A percentile compares a stretch with the other conserved stretches of the same genome.
Conservation (phyloP, 2,888 invertebrate species). For the Aricia artaxerxes region DNA sequence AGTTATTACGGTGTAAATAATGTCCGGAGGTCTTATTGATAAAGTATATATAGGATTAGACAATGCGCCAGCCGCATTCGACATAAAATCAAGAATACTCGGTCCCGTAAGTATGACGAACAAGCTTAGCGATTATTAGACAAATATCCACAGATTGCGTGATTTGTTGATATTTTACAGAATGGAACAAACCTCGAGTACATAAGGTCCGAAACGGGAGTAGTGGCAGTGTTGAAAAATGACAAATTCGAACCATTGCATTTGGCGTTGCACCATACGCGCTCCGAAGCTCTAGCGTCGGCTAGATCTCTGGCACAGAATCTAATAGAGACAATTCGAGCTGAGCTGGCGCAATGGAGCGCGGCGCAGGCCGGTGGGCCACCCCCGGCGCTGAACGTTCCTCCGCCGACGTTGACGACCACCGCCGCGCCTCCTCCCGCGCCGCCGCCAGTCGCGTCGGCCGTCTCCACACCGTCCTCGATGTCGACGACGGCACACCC, state of each 20-base stretch:
- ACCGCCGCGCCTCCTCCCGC: constrained; percentile 61
- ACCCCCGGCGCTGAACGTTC: constrained; percentile 67
- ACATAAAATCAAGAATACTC: constrained; percentile 86
- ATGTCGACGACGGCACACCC: constrained; percentile 59
- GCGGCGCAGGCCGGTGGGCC: constrained; percentile 70
- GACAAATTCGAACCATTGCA: constrained; percentile 87
- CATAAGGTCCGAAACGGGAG: constrained; percentile 89
- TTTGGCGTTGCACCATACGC: constrained; percentile 87
- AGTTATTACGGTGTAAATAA: constrained; percentile 49
- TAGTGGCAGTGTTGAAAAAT: constrained; percentile 86
- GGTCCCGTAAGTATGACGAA: constrained; percentile 73
- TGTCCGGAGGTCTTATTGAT: constrained; percentile 80
- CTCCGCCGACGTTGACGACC: constrained; percentile 64
- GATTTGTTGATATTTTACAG: constrained; percentile 52
- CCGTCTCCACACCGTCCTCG: constrained; percentile 60
- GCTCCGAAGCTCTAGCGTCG: constrained; percentile 83
- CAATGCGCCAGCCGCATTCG: constrained; percentile 87
- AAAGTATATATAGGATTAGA: constrained; percentile 89
- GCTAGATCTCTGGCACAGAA: constrained; percentile 86
- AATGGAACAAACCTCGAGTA: constrained; percentile 87
- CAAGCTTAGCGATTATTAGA: constrained; percentile 37
- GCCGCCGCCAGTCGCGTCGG: constrained; percentile 59
- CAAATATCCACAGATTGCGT: not conserved
- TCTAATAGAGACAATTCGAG: constrained; percentile 88
- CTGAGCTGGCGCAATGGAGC: constrained; percentile 76